Base-by-base conservation (phyloP, 2,797 vertebrate species). In the Okamejei kenojei region DNA sequence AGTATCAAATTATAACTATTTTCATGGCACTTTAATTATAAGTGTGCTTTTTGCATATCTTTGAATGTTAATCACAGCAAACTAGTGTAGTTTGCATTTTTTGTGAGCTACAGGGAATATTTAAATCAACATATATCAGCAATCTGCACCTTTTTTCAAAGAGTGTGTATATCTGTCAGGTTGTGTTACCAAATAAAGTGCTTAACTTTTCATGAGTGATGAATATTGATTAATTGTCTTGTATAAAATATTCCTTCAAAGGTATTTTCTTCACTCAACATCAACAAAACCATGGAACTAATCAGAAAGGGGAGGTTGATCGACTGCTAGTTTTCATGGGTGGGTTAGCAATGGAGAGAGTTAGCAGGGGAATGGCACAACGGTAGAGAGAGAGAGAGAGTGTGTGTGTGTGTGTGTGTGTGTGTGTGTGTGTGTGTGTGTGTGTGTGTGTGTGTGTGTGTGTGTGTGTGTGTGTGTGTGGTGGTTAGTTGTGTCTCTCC, bases 11-110 rank as follows among this genome's bases (percentile, higher is more conserved):
- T 95, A 94, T 93, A 95, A 94, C 95, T 94, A 93, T 96, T 96
- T 95, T 95, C 95, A 94, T 93, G 95, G 94, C 95, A 94, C 93
- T 96, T 96, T 95, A 96, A 96, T 95, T 95, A 95, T 93, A 90
- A 95, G 94, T 91, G 94, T 86, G 71, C 71, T 94, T 93, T 94
- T 96, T 95, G 94, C 94, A 94, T 95, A 93, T 58, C 94, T 95
- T 96, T 95, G 93, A 96, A 96, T 95, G 94, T 95, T 95, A 95
- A 95, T 96, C 94, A 94, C 71, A 94, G 93, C 94, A 80, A 93
- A 90, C 77, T n/a, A 54, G 71, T 29, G 45, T 29, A 58, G 71
- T 71, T 92, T 92, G 71, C 90, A 58, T 73, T 92, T 84, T 88
- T 92, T 76, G 90, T 17, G 71, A 92, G 38, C 90, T 74, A 92